Evolutionary conservation across 2,888 invertebrate species (phyloP).

Genomic region (Apeira syringaria): DNA sequence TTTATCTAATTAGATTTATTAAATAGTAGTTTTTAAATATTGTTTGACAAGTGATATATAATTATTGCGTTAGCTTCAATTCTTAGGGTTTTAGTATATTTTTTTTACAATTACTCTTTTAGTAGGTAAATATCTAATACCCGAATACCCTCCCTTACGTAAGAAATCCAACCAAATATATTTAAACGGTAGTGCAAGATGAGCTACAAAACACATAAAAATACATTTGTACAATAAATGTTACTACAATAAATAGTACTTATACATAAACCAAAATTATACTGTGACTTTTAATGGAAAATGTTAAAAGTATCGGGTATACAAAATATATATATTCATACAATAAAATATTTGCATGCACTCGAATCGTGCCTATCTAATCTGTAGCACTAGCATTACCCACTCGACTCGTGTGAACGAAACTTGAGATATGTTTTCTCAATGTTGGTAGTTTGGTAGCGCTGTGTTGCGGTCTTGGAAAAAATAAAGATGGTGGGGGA

Average conservation of each 20-base stretch:
- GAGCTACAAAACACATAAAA: constrained; percentile 25
- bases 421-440: constrained; percentile 18
- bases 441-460: constrained; percentile 41
- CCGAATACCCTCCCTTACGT: no score
- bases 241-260: constrained; percentile 4
- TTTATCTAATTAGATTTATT: no score
- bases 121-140: no score
- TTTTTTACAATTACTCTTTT: no score
- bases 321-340: constrained; percentile 18
- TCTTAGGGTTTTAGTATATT: no score
- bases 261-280: no score
- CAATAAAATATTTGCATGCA: constrained; percentile 26
- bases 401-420: constrained; percentile 28
- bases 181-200: constrained; percentile 8
- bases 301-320: constrained; percentile 4
- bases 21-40: no score
- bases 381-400: constrained; percentile 34
- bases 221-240: constrained; percentile 8
- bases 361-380: constrained; percentile 6
- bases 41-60: no score
- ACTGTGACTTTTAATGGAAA: neutral
- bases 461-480: constrained; percentile 57
- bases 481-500: constrained; percentile 41
- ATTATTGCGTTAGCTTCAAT: no score
- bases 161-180: no score